Evolutionary conservation across 2,888 invertebrate species (phyloP), one percentile per base, ranked within the genome.

Genomic region (Colletes collaris): DNA sequence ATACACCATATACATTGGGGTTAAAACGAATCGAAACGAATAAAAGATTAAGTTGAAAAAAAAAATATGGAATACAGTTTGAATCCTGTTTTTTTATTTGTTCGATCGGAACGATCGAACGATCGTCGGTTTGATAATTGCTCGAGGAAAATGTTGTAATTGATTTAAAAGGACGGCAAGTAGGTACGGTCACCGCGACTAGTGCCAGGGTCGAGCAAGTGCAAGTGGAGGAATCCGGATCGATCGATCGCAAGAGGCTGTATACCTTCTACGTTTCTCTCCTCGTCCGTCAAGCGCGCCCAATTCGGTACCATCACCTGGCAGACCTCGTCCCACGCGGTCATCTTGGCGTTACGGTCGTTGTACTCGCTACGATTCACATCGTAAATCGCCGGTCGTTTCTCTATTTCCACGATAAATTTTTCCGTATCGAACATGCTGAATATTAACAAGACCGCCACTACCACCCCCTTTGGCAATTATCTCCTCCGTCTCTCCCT

Each of bases 251-350:
- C 81, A 53, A 68, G 73, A 70, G 72, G 76, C 78, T 74, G 76
- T 86, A 85, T 86, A 91, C 92, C 91, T 92, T 91, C 90, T 64
- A 81, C 80, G 74, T 86, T 86, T 87, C 87, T 88, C 69, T 91
- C 89, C 69, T 89, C 90, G 76, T 86, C 87, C 65, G 88, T 88
- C 76, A 92, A 82, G 64, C 79, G 78, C 66, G 87, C 84, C 92
- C 92, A 92, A 84, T 91, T 90, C 65, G 89, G 88, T 64, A 89
- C 81, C 90, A 92, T 91, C 73, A 89, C 89, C 84, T 88, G 88
- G 85, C 91, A 91, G 63, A 92, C 90, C 78, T 92, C 90, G 75
- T 88, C 86, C 92, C 92, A 92, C 71, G 92, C 92, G 81, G 83
- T 86, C 79, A 86, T 87, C 85, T 91, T 92, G 65, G 90, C 89